phyloP scores from a whole-genome alignment of 2,888 invertebrate species.

The Calephelis perditalis region DNA sequence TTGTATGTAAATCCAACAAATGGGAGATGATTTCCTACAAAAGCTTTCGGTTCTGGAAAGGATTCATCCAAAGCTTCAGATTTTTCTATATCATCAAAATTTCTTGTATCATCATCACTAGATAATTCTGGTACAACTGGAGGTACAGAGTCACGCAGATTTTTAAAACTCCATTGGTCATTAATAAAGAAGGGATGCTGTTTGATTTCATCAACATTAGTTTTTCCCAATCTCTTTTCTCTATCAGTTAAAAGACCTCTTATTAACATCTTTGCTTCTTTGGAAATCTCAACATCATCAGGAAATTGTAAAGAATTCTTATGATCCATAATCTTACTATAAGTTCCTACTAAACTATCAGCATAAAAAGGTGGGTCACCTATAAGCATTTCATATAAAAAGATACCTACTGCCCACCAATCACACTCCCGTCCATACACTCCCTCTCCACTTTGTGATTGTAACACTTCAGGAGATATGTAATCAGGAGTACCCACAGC shows the following conservation, averaged over 20 bases:
- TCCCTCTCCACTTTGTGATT: constrained; percentile 96
- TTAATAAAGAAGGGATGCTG: constrained; percentile 96
- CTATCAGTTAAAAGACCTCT: constrained; percentile 96
- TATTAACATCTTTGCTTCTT: constrained; percentile 92
- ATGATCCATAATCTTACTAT: constrained; percentile 99
- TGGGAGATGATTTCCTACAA: constrained; percentile 98
- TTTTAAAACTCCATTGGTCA: constrained; percentile 98
- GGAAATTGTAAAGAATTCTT: constrained; percentile 97
- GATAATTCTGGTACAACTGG: constrained; percentile 97
- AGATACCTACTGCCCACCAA: constrained; percentile 99
- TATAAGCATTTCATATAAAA: constrained; percentile 98
- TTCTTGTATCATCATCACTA: constrained; percentile 98
- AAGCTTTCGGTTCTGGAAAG: constrained; percentile 97
- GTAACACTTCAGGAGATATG: constrained; percentile 98
- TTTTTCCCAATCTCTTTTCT: constrained; percentile 90
- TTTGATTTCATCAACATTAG: constrained; percentile 96
- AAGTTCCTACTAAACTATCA: constrained; percentile 98
- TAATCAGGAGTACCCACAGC: constrained; percentile 99
- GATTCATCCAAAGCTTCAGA: constrained; percentile 95
- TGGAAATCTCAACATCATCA: constrained; percentile 95
- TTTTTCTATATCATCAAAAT: constrained; percentile 98
- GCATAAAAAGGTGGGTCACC: constrained; percentile 99
- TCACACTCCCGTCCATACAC: constrained; percentile 98
- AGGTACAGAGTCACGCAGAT: constrained; percentile 94
- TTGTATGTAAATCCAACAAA: constrained; percentile 99